Base-by-base conservation (phyloP, 1,140 invertebrate species). In the Drosophila elegans region DNA sequence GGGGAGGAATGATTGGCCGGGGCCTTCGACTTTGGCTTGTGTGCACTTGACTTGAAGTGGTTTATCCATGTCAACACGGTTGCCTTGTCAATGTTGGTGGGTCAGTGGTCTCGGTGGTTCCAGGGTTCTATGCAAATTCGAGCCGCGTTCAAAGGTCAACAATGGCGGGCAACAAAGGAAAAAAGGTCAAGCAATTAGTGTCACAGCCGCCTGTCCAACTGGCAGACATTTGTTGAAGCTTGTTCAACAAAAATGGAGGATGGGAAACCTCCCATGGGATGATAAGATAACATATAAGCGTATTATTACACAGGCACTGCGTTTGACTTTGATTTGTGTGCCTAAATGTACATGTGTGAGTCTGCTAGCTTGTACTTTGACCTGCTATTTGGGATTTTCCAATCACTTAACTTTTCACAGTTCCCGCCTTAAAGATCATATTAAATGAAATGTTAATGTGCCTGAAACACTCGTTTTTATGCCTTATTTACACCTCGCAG, bases 121-220 rank as follows among this genome's bases (percentile, higher is more conserved):
- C 55, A 16, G 27, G 34, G 46, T 49, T 49, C 60, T 55, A 88
- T 83, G 79, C 79, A 86, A 83, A 86, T 56, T 67, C 52, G 56
- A 61, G 57, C 44, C 74, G 63, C 78, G 68, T 59, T 85, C 82
- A 85, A 85, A 81, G 82, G 61, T 86, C 78, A 85, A 84, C 72
- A 72, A 55, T 52, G 56, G 72, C 71, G 36, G 68, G 45, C 51
- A 51, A 53, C 67, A 57, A 49, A 49, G 21, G 59, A 25, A 78
- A 74, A 88, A 86, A 86, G 74, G 82, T 86, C 83, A 73, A 82
- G 82, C 83, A 86, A 86, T 86, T 88, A 86, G 80, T 88, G 82
- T 81, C 83, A 72, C 62, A 61, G 71, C 63, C 38, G 60, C 53
- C 52, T 51, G 69, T 61, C 49, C 49, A 49, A 53, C 53, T 39